These are phyloP conservation scores for Sphaeramia orbicularis DNA, from an alignment of 2,797 vertebrate species.

Conservation along the genomic window DNA sequence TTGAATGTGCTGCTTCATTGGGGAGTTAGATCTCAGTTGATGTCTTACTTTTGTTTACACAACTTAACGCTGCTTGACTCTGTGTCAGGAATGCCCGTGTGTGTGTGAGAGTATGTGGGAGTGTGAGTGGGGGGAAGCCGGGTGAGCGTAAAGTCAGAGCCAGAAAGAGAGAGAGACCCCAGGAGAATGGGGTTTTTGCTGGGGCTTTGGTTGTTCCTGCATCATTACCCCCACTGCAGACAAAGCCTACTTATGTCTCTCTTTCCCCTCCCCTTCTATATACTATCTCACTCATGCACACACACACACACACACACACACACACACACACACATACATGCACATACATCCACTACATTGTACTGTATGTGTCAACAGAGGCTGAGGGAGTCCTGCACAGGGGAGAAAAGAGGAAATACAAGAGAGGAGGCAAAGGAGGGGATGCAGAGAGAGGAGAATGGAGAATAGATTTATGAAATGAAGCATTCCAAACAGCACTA, in stretches of 20 bases:
- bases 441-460: slow-evolving; percentile 76
- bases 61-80: slow-evolving; percentile 83
- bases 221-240: slow-evolving; percentile 91
- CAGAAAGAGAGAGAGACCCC: slow-evolving; percentile 73
- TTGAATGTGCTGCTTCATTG: slow-evolving; percentile 80
- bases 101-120: slow-evolving; percentile 33
- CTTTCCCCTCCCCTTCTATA: slow-evolving; percentile 55
- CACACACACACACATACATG: slow-evolving; percentile 60
- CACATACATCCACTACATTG: slow-evolving; percentile 30
- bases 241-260: slow-evolving; percentile 78
- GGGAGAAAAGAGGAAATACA: slow-evolving; percentile 72
- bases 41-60: slow-evolving; percentile 89
- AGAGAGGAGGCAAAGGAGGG: slow-evolving; percentile 58
- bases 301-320: slow-evolving; percentile 42
- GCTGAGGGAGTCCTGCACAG: slow-evolving; percentile 87
- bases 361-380: slow-evolving; percentile 88
- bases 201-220: slow-evolving; percentile 87
- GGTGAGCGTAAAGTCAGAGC: slow-evolving; percentile 44
- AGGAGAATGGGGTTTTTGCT: slow-evolving; percentile 85
- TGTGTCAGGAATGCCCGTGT: slow-evolving; percentile 73
- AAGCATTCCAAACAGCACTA: slow-evolving; percentile 97
- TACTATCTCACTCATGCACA: slow-evolving; percentile 68
- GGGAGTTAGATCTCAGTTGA: slow-evolving; percentile 85
- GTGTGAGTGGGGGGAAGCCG: slow-evolving; percentile 14
- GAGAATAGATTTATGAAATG: slow-evolving; percentile 98